These are phyloP conservation scores for Hemithea aestivaria DNA, from an alignment of 2,888 invertebrate genomes.

Conservation along the genomic window DNA sequence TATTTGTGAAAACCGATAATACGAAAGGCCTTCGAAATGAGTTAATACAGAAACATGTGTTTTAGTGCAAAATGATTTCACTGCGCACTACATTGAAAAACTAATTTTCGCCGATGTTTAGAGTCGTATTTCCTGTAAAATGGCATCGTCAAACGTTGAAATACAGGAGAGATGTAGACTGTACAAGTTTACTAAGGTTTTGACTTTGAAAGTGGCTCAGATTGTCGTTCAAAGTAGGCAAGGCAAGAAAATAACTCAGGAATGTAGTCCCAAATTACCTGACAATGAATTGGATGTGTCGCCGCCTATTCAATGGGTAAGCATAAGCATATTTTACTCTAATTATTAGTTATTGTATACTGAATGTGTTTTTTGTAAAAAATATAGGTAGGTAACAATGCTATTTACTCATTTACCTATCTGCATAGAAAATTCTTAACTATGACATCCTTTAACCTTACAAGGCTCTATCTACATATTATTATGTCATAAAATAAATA, in stretches of 20 bases:
- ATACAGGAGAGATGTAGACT: slow-evolving; percentile 86
- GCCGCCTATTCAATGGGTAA: slow-evolving; percentile 63
- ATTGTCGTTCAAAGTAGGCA: slow-evolving; percentile 95
- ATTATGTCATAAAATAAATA: too few species aligned
- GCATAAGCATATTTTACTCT: too few species aligned
- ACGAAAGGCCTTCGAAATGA: neutral
- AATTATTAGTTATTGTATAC: too few species aligned
- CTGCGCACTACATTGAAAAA: slow-evolving; percentile 33
- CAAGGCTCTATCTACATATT: slow-evolving; percentile 37
- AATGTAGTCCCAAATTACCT: slow-evolving; percentile 42
- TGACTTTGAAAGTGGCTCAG: slow-evolving; percentile 92
- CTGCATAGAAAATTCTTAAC: neutral
- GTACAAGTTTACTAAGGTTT: slow-evolving; percentile 93
- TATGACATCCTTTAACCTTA: neutral
- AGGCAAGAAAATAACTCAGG: slow-evolving; percentile 86
- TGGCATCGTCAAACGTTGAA: slow-evolving; percentile 52
- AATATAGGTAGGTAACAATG: too few species aligned
- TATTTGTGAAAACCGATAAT: neutral
- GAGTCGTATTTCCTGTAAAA: slow-evolving; percentile 29
- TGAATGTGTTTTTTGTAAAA: too few species aligned
- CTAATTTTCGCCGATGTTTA: slow-evolving; percentile 17
- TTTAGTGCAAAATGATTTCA: slow-evolving; percentile 12
- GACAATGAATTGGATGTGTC: slow-evolving; percentile 44
- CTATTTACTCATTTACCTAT: too few species aligned
- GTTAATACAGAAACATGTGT: slow-evolving; percentile 10